Evolutionary conservation across 2,888 invertebrate genomes (phyloP), one percentile per base, ranked within the genome.

Genomic region (Stenolophus ochropezus): DNA sequence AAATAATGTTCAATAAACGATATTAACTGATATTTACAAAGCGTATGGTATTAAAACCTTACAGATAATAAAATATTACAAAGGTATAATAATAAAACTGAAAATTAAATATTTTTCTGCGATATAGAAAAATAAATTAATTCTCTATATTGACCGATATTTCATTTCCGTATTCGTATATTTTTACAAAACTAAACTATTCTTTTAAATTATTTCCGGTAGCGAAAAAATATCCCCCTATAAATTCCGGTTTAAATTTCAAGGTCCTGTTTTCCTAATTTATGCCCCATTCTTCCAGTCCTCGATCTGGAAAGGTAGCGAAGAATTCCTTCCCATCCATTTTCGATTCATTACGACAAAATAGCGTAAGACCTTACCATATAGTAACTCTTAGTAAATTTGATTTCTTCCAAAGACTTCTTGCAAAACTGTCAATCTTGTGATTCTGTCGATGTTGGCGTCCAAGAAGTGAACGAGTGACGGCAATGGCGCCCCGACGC

Each of bases 341-440:
- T 27, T 69, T 69, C 65, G 65, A 69, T 69, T 69, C 65, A 69
- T 69, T 18, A 69, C 18, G 33, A 16, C 33, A 69, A 69, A 69
- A 33, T 69, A 69, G 33, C 33, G 18, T 5, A 69, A 33, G 65
- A 33, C 33, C 65, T 69, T 69, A 69, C 33, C 65, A 69, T 69
- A 73, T 14, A 49, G 49, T 73, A 49, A 73, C 49, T 73, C 73
- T 73, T 73, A 49, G 20, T 49, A 49, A 73, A 73, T 49, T 47
- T 49, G 73, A 73, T 73, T 20, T 73, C 73, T 73, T 73, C 49
- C 47, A 73, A 73, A 73, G 73, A 27, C 71, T 73, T 21, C 71
- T 73, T 49, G 49, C 71, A 73, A 73, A 73, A 73, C 73, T 73
- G 73, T 73, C 73, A 73, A 49, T 73, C 73, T 73, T 73, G 49